Conservation (phyloP, 2,888 invertebrate species). For the Lasioglossum oenotherae region DNA sequence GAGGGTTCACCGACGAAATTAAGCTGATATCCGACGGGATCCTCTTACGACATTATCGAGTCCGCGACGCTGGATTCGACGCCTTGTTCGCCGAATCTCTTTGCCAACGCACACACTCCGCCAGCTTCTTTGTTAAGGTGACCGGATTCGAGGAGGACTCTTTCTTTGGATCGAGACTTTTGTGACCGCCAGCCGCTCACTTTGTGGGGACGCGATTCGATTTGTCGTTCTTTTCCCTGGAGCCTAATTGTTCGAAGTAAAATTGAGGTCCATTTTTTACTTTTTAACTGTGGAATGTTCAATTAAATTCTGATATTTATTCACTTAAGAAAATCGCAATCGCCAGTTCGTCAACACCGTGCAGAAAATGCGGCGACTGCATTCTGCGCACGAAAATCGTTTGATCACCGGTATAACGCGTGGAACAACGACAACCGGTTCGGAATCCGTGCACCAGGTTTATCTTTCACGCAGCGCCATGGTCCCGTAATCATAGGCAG, state of each 20-base stretch:
- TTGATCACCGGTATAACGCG: not conserved
- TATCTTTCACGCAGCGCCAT: conserved; percentile 19
- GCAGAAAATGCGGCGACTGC: not conserved
- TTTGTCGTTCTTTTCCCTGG: not conserved
- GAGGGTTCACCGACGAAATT: conserved; percentile 67
- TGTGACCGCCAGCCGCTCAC: not conserved
- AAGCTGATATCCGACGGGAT: conserved; percentile 76
- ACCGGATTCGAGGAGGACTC: not conserved
- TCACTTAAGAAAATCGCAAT: not conserved
- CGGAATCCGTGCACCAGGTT: not conserved
- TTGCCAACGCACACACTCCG: not conserved
- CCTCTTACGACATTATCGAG: conserved; percentile 77
- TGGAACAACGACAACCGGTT: not conserved
- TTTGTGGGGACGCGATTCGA: not conserved
- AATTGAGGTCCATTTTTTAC: too few relatives aligned
- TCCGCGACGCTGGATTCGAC: conserved; percentile 7
- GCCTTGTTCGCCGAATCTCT: conserved; percentile 14
- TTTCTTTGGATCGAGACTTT: conserved; percentile 4
- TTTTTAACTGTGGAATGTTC: too few relatives aligned
- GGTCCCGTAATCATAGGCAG: conserved; percentile 21
- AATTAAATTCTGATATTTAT: not conserved
- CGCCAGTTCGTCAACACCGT: not conserved
- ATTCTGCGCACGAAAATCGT: not conserved
- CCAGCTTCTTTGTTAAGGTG: conserved; percentile 17
- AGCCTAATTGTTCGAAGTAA: not conserved